phyloP scores from a whole-genome alignment of 2,888 invertebrate genomes.

The Acanthosepion esculentum region DNA sequence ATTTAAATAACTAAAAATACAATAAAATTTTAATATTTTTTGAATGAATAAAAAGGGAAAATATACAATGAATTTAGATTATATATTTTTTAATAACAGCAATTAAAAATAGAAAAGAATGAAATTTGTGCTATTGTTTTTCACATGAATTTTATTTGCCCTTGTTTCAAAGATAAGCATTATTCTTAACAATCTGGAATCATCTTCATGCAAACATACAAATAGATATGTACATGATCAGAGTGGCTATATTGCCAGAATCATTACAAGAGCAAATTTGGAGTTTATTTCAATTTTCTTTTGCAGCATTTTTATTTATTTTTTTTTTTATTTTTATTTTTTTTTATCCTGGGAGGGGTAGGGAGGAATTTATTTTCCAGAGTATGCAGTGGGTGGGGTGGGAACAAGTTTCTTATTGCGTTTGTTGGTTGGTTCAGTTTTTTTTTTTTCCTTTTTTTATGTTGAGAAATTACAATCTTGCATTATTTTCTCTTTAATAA shows the following conservation, averaged over 20 bases:
- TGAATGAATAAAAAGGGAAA: background rate
- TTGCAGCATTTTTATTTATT: background rate
- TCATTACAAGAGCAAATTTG: conserved; percentile 17
- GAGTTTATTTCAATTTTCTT: background rate
- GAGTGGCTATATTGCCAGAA: background rate
- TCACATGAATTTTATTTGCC: conserved; percentile 42
- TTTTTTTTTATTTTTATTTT: background rate
- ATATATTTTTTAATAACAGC: background rate
- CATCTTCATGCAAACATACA: conserved; percentile 37
- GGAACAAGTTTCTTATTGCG: background rate
- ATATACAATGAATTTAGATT: too few relatives aligned
- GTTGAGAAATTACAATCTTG: background rate
- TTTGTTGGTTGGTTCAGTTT: background rate
- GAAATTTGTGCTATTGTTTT: background rate
- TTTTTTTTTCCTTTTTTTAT: background rate
- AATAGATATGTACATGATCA: conserved; percentile 13
- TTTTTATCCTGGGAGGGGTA: background rate
- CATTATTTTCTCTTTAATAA: background rate
- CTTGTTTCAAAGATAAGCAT: conserved; percentile 35
- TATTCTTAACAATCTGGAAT: conserved; percentile 1
- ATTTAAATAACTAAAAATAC: too few relatives aligned
- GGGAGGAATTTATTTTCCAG: background rate
- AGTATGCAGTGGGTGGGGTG: background rate
- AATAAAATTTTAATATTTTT: too few relatives aligned
- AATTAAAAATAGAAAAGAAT: background rate